Conservation (phyloP, 2,888 invertebrate genomes). For the Trissoscelio sp. region DNA sequence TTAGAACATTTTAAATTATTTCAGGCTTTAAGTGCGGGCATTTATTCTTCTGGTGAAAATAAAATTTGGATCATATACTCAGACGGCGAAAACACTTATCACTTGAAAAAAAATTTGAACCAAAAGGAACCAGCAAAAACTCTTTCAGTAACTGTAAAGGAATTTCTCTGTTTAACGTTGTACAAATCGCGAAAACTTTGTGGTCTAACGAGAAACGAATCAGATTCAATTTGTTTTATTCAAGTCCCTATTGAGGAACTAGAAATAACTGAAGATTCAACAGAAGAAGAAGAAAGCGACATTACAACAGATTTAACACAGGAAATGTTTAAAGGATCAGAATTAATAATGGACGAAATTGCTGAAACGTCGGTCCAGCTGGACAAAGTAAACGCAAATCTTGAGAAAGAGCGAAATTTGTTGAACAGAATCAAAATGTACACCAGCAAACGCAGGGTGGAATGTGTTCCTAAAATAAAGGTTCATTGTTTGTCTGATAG, state of each 20-base stretch:
- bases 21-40: constrained; percentile 70
- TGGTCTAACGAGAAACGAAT: constrained; percentile 65
- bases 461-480: constrained; percentile 70
- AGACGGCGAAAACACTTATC: constrained; percentile 70
- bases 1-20: constrained; percentile 34
- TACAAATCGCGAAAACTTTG: constrained; percentile 73
- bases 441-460: constrained; percentile 72
- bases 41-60: constrained; percentile 60
- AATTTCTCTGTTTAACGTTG: constrained; percentile 71
- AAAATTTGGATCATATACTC: constrained; percentile 75
- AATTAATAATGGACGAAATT: constrained; percentile 75
- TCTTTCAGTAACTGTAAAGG: constrained; percentile 62
- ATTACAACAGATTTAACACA: constrained; percentile 71
- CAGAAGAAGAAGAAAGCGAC: constrained; percentile 42
- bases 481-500: constrained; percentile 71
- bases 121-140: constrained; percentile 47
- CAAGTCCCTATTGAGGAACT: constrained; percentile 44
- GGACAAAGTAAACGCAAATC: constrained; percentile 67
- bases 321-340: constrained; percentile 75
- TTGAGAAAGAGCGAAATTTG: constrained; percentile 72
- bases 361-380: constrained; percentile 73
- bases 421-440: constrained; percentile 78
- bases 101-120: constrained; percentile 69
- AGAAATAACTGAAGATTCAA: constrained; percentile 48
- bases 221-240: constrained; percentile 29